Percentiles rank a stretch among this genome's conserved stretches.
phyloP scores from a whole-genome alignment of 1,140 invertebrate species.

The Proctacanthus coquilletti region DNA sequence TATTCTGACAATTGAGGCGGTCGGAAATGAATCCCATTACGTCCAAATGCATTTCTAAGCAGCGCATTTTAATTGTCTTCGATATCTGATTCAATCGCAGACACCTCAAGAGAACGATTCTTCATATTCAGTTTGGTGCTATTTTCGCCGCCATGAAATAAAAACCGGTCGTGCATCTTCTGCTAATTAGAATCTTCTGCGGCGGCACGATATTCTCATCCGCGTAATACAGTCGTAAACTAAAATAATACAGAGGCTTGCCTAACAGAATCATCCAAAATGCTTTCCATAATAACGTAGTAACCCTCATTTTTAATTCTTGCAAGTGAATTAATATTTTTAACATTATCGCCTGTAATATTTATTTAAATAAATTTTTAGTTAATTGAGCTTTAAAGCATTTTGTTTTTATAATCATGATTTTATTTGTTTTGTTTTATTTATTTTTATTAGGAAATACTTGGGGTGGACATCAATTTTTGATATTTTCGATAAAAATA shows the following conservation, averaged over 20 bases:
- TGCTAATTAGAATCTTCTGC: too few relatives aligned
- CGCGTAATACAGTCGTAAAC: not conserved
- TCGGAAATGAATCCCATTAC: too few relatives aligned
- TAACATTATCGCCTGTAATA: constrained; percentile 9
- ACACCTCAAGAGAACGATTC: too few relatives aligned
- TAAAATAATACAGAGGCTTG: constrained; percentile 10
- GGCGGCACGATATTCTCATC: too few relatives aligned
- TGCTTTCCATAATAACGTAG: not conserved
- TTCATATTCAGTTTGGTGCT: too few relatives aligned
- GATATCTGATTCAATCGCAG: too few relatives aligned
- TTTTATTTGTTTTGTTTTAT: constrained; percentile 7
- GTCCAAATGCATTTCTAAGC: too few relatives aligned
- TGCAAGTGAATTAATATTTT: constrained; percentile 19
- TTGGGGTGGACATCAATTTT: constrained; percentile 18
- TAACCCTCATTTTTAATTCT: constrained; percentile 8
- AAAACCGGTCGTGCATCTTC: too few relatives aligned
- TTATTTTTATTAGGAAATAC: constrained; percentile 19
- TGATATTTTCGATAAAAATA: constrained; percentile 19
- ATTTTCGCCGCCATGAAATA: too few relatives aligned
- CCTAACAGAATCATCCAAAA: constrained; percentile 14
- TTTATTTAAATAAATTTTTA: constrained; percentile 9
- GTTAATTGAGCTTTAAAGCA: constrained; percentile 2
- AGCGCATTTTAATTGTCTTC: too few relatives aligned
- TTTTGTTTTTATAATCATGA: constrained; percentile 7
- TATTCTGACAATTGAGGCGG: too few relatives aligned